These are phyloP conservation scores for Cliona cf. orientalis DNA, from an alignment of 37 sponge, comb jelly and placozoan species.

Conservation along the genomic window DNA sequence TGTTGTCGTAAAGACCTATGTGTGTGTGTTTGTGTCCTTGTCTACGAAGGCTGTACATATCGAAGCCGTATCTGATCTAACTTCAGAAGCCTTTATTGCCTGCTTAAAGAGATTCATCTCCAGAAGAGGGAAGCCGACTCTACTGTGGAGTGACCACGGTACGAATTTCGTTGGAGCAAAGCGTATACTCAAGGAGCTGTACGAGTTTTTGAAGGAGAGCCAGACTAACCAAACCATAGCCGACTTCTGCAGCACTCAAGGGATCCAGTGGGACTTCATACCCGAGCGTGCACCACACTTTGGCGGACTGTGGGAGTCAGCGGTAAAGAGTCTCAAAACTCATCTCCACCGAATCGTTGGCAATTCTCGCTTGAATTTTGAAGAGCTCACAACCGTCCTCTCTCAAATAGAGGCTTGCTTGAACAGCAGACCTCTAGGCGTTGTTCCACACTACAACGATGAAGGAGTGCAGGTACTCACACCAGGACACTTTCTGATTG, in stretches of 20 bases:
- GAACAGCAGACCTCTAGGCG: constrained; percentile 42
- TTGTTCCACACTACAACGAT: constrained; percentile 19
- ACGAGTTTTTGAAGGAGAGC: constrained; percentile 2
- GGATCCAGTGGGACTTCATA: constrained; percentile 44
- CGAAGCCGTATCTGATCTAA: constrained; percentile 43
- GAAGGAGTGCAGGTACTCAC: constrained; percentile 40
- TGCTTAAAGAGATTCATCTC: constrained; percentile 35
- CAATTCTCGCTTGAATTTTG: constrained; percentile 18
- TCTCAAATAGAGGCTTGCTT: constrained; percentile 39
- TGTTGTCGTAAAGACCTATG: constrained; percentile 18
- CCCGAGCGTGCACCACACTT: constrained; percentile 40
- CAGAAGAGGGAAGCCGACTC: constrained; percentile 38
- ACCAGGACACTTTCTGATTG: constrained; percentile 51
- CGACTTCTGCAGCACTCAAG: constrained; percentile 38
- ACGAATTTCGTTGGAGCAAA: constrained; percentile 49
- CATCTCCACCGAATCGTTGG: background rate
- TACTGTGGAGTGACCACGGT: constrained; percentile 61
- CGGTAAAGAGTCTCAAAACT: constrained; percentile 24
- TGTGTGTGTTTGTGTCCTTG: constrained; percentile 45
- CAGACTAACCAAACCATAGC: constrained; percentile 29
- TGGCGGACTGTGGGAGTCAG: constrained; percentile 41
- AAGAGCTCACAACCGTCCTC: constrained; percentile 30
- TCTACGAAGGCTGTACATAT: constrained; percentile 60
- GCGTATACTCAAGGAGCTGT: constrained; percentile 28
- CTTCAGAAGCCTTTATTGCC: constrained; percentile 52